A percentile compares a stretch with the other conserved stretches of the same genome.
phyloP scores from a whole-genome alignment of 2,113 vertebrate species.

The Nycticryphes semicollaris region DNA sequence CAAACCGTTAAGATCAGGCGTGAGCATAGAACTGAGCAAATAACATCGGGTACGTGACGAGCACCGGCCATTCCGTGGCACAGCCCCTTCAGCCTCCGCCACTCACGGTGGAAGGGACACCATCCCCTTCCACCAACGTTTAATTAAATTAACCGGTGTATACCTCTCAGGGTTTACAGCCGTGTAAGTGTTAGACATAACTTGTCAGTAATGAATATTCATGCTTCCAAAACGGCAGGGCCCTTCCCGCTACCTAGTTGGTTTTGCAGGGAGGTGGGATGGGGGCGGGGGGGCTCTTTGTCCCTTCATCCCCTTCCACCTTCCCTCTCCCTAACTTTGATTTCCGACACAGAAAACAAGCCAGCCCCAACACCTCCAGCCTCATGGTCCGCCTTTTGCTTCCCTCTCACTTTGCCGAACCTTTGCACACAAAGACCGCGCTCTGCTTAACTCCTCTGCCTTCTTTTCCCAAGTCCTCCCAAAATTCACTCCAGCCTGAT shows the following conservation, averaged over 20 bases:
- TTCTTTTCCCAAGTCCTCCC: not conserved
- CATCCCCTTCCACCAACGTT: not conserved
- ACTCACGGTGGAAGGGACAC: rapidly evolving
- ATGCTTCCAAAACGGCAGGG: constrained; percentile 9
- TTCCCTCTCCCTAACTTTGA: not conserved
- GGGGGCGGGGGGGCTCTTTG: not conserved
- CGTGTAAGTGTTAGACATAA: not conserved
- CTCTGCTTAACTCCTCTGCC: not conserved
- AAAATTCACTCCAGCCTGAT: not conserved
- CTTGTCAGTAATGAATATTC: constrained; percentile 13
- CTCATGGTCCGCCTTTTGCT: not conserved
- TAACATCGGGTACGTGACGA: rapidly evolving
- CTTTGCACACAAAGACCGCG: not conserved
- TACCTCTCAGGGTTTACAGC: constrained; percentile 33
- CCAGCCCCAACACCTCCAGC: not conserved
- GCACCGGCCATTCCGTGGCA: not conserved
- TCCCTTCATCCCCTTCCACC: not conserved
- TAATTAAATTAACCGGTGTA: constrained; percentile 32
- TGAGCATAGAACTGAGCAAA: not conserved
- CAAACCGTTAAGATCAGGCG: not conserved
- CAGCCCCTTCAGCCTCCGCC: not conserved
- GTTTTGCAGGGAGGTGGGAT: not conserved
- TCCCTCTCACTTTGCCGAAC: not conserved
- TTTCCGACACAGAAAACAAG: not conserved
- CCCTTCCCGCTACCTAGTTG: not conserved